Evolutionary conservation across 2,797 vertebrate genomes (phyloP).

Genomic region (Gila robusta): DNA sequence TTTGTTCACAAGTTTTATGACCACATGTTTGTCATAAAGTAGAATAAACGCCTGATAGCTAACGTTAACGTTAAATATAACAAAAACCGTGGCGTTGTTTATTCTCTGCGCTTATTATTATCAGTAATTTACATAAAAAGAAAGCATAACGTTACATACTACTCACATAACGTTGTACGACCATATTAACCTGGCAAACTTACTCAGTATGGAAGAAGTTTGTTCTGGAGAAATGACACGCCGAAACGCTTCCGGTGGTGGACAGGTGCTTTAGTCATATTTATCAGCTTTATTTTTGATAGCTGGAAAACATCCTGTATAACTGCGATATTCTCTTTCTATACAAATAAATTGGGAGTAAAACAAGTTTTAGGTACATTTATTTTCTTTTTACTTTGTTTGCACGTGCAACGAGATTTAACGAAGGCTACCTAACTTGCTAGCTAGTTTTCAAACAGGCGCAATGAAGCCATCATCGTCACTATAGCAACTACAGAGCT

Average conservation of each 20-base stretch:
- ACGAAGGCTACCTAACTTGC: neutral
- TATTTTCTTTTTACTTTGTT: neutral
- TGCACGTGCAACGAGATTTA: neutral
- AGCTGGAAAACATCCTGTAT: neutral
- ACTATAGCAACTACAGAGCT: constrained; percentile 35
- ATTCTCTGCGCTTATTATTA: neutral
- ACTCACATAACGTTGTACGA: too few species aligned
- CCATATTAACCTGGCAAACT: neutral
- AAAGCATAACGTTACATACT: neutral
- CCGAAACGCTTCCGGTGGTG: neutral
- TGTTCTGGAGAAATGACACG: neutral
- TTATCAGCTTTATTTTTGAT: neutral
- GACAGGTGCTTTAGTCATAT: neutral
- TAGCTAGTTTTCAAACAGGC: neutral
- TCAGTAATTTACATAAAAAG: neutral
- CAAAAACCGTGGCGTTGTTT: neutral
- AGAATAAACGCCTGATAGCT: neutral
- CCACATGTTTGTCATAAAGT: neutral
- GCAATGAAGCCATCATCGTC: neutral
- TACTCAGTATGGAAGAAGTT: neutral
- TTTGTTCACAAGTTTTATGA: neutral
- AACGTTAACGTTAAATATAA: neutral
- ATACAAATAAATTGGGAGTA: neutral
- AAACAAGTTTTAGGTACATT: neutral
- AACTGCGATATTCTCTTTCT: neutral